Evolutionary conservation across 1,140 invertebrate genomes (phyloP), one percentile per base, ranked within the genome.

Genomic region (Musca domestica): DNA sequence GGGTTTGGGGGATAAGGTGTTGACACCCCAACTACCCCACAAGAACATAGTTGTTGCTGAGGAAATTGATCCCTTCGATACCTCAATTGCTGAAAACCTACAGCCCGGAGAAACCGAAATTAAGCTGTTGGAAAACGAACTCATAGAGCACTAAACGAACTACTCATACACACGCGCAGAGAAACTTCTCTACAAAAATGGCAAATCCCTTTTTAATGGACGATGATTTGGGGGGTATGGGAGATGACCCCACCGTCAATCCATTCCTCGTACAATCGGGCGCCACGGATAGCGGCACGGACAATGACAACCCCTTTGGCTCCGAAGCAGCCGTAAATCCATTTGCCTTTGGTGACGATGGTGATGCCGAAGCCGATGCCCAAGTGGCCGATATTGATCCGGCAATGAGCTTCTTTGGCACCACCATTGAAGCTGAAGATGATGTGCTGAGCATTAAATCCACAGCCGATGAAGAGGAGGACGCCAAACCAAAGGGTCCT

Each of bases 161-260:
- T 41, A 5, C 34, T 2, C 34, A 41, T 2, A 5, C 12, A 5
- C 4, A 58, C 27, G 27, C 20, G 69, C 19, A 67, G 20, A 23
- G 23, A 48, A 23, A 27, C 68, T 41, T 41, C 4, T 12, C 34
- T 10, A 41, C 34, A 41, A 83, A 76, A 71, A 89, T 86, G 84
- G 91, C 90, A 73, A 93, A 93, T 85, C 91, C 91, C 17, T 93
- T 93, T 80, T 81, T 92, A 64, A 91, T 91, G 83, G 86, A 86
- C 75, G 87, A 86, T 68, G 90, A 91, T 72, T 84, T 86, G 71
- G 75, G 76, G 22, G 73, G 82, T 9, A 80, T 47, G 51, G 52
- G n/a, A n/a, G n/a, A 67, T 58, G 75, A 84, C 58, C 70, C 75
- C n/a, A 74, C 77, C 15, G 88, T 89, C 67, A 90, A 91, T 84